phyloP scores from a whole-genome alignment of 2,797 vertebrate species.

The Cryptoblepharus egeriae region DNA sequence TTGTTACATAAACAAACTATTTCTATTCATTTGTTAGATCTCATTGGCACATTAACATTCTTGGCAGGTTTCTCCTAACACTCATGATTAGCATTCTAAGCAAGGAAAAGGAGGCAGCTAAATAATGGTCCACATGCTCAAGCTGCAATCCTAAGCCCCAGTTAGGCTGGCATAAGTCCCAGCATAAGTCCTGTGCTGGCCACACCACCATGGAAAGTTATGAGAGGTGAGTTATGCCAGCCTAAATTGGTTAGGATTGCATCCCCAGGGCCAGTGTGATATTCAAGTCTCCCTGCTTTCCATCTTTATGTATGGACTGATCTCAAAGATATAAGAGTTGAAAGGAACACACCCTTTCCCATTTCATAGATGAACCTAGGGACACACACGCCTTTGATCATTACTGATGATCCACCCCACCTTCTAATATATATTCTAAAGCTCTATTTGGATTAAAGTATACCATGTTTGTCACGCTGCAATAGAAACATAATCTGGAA shows the following conservation, averaged over 20 bases:
- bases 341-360: background rate
- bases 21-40: slow-evolving; percentile 28
- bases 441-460: too few relatives aligned
- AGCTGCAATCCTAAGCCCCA: too few relatives aligned
- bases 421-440: background rate
- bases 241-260: too few relatives aligned
- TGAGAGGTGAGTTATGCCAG: too few relatives aligned
- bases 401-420: too few relatives aligned
- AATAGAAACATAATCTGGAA: background rate
- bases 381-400: background rate
- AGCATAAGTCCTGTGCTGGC: too few relatives aligned
- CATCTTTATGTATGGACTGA: background rate
- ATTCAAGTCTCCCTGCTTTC: background rate
- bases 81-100: background rate
- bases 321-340: background rate
- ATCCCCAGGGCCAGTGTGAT: too few relatives aligned
- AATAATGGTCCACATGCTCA: background rate
- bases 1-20: slow-evolving; percentile 36
- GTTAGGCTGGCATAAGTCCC: too few relatives aligned
- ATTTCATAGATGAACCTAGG: background rate
- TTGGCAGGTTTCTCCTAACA: background rate
- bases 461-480: background rate
- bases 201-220: too few relatives aligned
- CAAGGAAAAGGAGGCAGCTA: background rate
- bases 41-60: slow-evolving; percentile 12